Base-by-base conservation (phyloP, 53 echinoderm and acorn worm genomes). In the Echinarachnius parma region DNA sequence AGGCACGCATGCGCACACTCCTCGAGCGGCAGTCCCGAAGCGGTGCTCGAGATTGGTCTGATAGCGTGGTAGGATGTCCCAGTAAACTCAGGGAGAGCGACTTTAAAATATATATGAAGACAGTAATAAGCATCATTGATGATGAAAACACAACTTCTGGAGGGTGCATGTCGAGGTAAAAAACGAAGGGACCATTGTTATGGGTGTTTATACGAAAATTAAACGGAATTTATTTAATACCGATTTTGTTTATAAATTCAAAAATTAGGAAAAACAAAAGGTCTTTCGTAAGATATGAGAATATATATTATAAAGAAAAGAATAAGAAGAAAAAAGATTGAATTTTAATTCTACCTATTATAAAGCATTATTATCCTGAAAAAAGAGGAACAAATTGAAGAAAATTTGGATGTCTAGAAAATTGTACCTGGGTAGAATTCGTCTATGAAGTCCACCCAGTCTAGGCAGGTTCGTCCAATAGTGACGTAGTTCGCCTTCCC, bases 371-470 rank as follows among this genome's bases (percentile, higher is more conserved):
- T n/a, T 39, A 39, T 39, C 39, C 39, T 7, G 39, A 39, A 7
- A 9, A 39, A 9, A 13, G 13, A 7, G 39, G 7, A 39, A 39
- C 13, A 7, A 39, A 39, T 7, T 39, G 39, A 39, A 39, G 39
- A 39, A 9, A 7, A 39, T 9, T 7, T 9, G 7, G 7, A 13
- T 13, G 39, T 39, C 13, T 7, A 39, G 39, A 39, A 49, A 9
- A 13, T 39, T 13, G 7, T 22, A 68, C 68, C 31, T 33, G 68
- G 68, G 52, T 68, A 68, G 48, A 68, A 83, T n/a, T 83, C 83
- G 50, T 86, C 80, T n/a, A 81, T 81, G 52, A 76, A 86, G 24
- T 75, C 22, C 4, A 57, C 66, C 86, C 86, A 86, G 75, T 86
- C 36, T 16, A 71, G 47, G 23, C 86, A 86, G 1, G 53, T 80